phyloP scores from a whole-genome alignment of 2,888 invertebrate species.

The Cephus pygmeus region DNA sequence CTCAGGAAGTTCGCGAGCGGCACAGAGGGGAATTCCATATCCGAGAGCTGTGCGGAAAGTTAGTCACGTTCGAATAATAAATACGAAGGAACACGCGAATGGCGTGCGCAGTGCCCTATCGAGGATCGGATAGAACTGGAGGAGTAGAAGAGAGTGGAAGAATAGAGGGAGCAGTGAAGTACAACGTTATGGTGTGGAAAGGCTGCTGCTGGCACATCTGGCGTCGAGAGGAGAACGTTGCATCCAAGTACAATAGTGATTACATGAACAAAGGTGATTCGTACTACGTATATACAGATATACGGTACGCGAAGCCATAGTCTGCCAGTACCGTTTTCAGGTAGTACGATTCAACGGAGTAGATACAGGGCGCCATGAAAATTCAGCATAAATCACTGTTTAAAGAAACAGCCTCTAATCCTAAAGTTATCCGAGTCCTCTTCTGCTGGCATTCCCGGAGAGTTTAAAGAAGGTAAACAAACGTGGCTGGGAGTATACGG shows the following conservation, averaged over 20 bases:
- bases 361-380: too few species aligned
- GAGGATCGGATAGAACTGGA: background rate
- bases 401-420: too few species aligned
- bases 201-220: slow-evolving; percentile 37
- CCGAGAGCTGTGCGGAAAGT: slow-evolving; percentile 19
- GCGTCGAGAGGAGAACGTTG: slow-evolving; percentile 25
- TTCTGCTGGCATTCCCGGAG: too few species aligned
- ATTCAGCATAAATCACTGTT: too few species aligned
- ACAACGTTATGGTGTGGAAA: slow-evolving; percentile 7
- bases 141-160: background rate
- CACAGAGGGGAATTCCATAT: background rate
- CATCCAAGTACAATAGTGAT: slow-evolving; percentile 45
- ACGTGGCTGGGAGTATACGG: too few species aligned
- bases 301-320: background rate
- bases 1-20: background rate
- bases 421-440: too few species aligned
- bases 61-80: slow-evolving; percentile 51
- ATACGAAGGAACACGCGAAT: slow-evolving; percentile 37
- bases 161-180: background rate
- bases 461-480: too few species aligned
- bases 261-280: slow-evolving; percentile 40
- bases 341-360: too few species aligned
- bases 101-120: slow-evolving; percentile 24
- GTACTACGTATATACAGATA: background rate
- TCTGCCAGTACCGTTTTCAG: background rate